Evolutionary conservation across 2,888 invertebrate species (phyloP).

Genomic region (Brenthis daphne): DNA sequence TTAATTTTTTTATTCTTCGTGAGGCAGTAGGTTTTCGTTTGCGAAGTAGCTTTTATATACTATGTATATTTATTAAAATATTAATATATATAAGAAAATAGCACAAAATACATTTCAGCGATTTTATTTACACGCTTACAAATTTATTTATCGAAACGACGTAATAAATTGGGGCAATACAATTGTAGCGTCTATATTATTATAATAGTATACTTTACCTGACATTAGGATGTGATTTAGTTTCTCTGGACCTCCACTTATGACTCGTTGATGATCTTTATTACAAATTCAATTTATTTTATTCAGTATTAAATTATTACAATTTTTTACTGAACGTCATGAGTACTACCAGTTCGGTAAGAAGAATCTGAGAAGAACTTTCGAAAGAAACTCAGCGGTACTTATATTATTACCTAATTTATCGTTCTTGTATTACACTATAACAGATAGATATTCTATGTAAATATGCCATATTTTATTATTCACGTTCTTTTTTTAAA

Average conservation of each 20-base stretch:
- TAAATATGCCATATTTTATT: too few species aligned
- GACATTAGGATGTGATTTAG: slow-evolving; percentile 41
- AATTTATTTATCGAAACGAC: slow-evolving; percentile 62
- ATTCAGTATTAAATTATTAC: too few species aligned
- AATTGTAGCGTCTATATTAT: slow-evolving; percentile 43
- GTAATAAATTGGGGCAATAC: slow-evolving; percentile 60
- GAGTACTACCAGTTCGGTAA: too few species aligned
- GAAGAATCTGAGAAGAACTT: too few species aligned
- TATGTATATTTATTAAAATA: slow-evolving; percentile 74
- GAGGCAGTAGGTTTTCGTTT: slow-evolving; percentile 52
- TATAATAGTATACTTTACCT: slow-evolving; percentile 39
- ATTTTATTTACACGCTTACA: slow-evolving; percentile 66
- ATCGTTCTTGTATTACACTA: not conserved
- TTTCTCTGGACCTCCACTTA: slow-evolving; percentile 43
- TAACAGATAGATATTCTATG: not conserved
- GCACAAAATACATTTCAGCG: slow-evolving; percentile 74
- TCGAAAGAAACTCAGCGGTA: too few species aligned
- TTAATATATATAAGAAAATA: slow-evolving; percentile 61
- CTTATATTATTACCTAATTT: too few species aligned
- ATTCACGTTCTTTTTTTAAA: too few species aligned
- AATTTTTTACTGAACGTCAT: too few species aligned
- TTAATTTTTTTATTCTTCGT: slow-evolving; percentile 48
- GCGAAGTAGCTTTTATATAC: slow-evolving; percentile 54
- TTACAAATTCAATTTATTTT: slow-evolving; percentile 1
- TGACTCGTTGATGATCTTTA: slow-evolving; percentile 37